Evolutionary conservation across 2,797 vertebrate species (phyloP), one percentile per base, ranked within the genome.

Genomic region (Neosilurus hyrtlii): DNA sequence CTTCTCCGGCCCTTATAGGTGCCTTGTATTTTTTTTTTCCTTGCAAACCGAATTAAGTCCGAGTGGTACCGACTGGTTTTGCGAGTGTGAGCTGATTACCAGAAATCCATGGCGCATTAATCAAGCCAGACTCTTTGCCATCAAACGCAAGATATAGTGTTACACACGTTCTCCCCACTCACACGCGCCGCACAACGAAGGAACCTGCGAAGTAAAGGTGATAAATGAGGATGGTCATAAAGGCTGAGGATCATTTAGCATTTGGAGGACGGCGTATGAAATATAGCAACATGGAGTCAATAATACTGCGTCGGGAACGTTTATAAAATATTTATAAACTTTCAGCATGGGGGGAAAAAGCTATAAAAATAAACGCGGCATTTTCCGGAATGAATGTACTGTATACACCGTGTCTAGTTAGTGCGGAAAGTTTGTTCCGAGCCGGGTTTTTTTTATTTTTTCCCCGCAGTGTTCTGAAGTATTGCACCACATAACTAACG

Each of bases 51-150:
- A 77, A 72, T 83, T 74, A 74, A 51, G 61, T 18, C 77, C 1
- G 71, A 71, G 54, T 10, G 72, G 26, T 49, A 54, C 56, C 70
- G 63, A 73, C 70, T 18, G 67, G 16, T 80, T 66, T 65, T 72
- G 30, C 22, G 15, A 49, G 74, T 54, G 24, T 18, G n/a, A 35
- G 51, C 74, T 61, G 75, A 85, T 88, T 75, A 85, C 81, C 79
- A 20, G 57, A 83, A 67, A 82, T 82, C 71, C 70, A 63, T 22
- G 52, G 26, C 22, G 67, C 72, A 83, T 81, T 72, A 59, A 81
- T 86, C 83, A 59, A 24, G 68, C 26, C 66, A 65, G 79, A 63
- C 72, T 78, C 52, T 71, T n/a, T 68, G 9, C 35, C 62, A 65
- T 78, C 56, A 65, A 79, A 70, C 49, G 70, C 68, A 78, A 84